Conservation (phyloP, 1,140 invertebrate species). For the Platorchestia sp. region DNA sequence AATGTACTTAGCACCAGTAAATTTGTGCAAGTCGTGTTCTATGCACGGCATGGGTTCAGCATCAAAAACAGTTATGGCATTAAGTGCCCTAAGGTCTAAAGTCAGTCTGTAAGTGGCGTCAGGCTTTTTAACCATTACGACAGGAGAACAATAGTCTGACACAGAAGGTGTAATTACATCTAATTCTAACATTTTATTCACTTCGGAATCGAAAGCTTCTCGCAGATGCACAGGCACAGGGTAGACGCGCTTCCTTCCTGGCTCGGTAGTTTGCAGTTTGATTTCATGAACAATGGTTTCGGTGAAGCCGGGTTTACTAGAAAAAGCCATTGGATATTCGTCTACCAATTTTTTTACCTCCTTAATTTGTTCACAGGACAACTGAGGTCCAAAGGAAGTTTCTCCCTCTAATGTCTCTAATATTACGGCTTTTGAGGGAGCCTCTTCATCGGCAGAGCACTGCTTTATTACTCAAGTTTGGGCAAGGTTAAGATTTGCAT, state of each 20-base stretch:
- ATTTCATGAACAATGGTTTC: background rate
- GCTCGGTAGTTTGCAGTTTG: background rate
- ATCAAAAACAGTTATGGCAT: background rate
- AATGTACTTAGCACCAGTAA: background rate
- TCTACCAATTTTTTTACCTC: background rate
- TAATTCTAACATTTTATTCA: background rate
- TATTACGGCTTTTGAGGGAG: background rate
- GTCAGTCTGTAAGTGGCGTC: background rate
- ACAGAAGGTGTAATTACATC: background rate
- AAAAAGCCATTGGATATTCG: background rate
- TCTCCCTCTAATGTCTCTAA: background rate
- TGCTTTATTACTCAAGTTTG: background rate
- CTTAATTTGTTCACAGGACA: background rate
- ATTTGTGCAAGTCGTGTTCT: background rate
- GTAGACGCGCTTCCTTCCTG: background rate
- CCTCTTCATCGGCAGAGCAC: background rate
- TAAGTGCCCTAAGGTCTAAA: background rate
- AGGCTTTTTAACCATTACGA: background rate
- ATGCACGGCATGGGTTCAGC: background rate
- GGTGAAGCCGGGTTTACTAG: background rate
- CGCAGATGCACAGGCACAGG: background rate
- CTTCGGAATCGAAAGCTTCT: background rate
- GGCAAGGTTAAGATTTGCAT: background rate
- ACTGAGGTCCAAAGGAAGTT: background rate
- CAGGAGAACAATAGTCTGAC: too few species aligned